Conservation (phyloP, 2,113 vertebrate species). For the Geothlypis trichas region DNA sequence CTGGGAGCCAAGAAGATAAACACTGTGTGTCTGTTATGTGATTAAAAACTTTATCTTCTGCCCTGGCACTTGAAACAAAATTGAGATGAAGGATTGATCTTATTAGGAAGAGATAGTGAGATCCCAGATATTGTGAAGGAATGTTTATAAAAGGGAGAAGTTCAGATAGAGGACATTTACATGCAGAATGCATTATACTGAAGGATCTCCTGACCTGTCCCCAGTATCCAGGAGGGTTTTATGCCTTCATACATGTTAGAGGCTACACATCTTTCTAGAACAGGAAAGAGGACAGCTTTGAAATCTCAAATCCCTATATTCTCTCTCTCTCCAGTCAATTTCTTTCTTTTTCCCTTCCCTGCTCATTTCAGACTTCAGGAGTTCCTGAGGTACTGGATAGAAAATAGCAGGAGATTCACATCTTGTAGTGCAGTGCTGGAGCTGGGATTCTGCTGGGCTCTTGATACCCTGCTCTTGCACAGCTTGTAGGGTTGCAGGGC, state of each 20-base stretch:
- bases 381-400: background rate
- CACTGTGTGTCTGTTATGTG: background rate
- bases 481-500: background rate
- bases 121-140: background rate
- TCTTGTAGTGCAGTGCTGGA: background rate
- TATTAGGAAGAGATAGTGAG: background rate
- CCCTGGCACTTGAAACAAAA: background rate
- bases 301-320: background rate
- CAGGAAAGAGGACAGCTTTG: background rate
- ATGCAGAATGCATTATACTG: background rate
- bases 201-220: background rate
- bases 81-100: background rate
- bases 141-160: background rate
- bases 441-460: background rate
- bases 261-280: background rate
- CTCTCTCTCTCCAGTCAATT: background rate
- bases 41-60: background rate
- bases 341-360: background rate
- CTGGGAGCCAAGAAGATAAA: background rate
- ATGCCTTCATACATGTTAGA: background rate
- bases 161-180: background rate
- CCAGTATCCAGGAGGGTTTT: background rate
- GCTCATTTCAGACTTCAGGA: background rate
- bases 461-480: background rate
- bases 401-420: background rate